Base-by-base conservation (phyloP, 2,113 vertebrate species). In the Silurus glanis region DNA sequence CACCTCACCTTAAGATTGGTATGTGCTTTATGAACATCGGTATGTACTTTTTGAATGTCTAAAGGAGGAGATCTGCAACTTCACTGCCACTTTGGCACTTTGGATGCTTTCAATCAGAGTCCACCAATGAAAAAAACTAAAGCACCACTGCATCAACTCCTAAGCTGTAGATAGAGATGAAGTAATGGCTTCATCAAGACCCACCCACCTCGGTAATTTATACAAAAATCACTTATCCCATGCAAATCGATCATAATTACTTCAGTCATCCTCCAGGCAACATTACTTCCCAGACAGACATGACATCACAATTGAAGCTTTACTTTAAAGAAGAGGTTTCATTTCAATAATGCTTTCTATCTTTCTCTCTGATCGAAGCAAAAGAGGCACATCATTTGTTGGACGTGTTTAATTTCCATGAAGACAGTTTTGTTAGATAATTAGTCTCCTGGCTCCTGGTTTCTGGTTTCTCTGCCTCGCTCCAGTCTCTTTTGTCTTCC, bases 381-480 rank as follows among this genome's bases (percentile, higher is more conserved):
- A 86, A 90, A 88, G 61, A 91, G 85, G 89, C 88, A 91, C 90
- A 91, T 92, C 89, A 92, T 93, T 86, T 91, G 91, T 91, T 87
- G 90, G 90, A 93, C 88, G 89, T 88, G 90, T 94, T 95, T 94
- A 89, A 95, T 94, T 94, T 95, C 92, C 94, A 94, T 93, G 91
- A 94, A 94, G 91, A 93, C 92, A 88, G 93, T 91, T 94, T 93
- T 92, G 92, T 92, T 93, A 92, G 91, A 92, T 94, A 94, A 94
- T 95, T 94, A 94, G 93, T 94, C 93, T 94, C 92, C 90, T 88
- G 91, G 92, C 93, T 93, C 91, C 51, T 87, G 67, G 91, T 37
- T 92, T 93, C 51, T 87, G 67, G 91, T 37, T 92, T 93, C 91
- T 88, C 91, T 71, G 88, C 90, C 93, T 93, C 91, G 88, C 92